Base-by-base conservation (phyloP, 1,140 invertebrate genomes). In the Scylla paramamosain region DNA sequence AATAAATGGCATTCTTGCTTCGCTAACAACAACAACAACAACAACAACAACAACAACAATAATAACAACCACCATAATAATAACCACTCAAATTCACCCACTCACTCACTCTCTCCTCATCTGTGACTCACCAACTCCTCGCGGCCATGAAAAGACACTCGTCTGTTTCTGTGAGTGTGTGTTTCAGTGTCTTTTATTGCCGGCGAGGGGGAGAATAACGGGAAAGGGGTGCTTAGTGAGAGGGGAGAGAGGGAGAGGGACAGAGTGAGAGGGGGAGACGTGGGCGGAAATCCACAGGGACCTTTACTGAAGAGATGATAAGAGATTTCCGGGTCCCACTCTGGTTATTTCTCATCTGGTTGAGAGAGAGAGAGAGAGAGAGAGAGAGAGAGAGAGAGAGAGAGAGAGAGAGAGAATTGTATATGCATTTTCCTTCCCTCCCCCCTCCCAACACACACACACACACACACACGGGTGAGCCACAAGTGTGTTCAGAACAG, bases 271-370 rank as follows among this genome's bases (percentile, higher is more conserved):
- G n/a, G 67, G 20, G 8, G 67, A 20, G 25, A n/a, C 12, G 1
- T 77, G 67, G 67, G 59, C 59, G 59, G 59, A 67, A 67, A 25
- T 67, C 59, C 59, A 67, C 10, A 67, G 59, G n/a, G 67, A n/a
- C 67, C 67, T 77, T 20, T n/a, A 77, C 20, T 77, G 67, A 77
- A n/a, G 67, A 77, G 67, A 77, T 77, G 67, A 77, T 77, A 77
- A 77, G 67, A 77, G 67, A 77, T 77, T 77, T 77, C 67, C 67
- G 67, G 67, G 67, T 77, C 67, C 20, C 67, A n/a, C 67, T 77
- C 25, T n/a, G 67, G 8, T 77, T 77, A 77, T n/a, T 77, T n/a
- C 67, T 77, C 67, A 77, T 77, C 67, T 77, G 12, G 20, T n/a
- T 77, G 67, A 3, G 52, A 59, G 3, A 59, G 52, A 59, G 52